A percentile compares a stretch with the other conserved stretches of the same genome.
phyloP scores from a whole-genome alignment of 2,797 vertebrate species.

The Sebastes hopkinsi region DNA sequence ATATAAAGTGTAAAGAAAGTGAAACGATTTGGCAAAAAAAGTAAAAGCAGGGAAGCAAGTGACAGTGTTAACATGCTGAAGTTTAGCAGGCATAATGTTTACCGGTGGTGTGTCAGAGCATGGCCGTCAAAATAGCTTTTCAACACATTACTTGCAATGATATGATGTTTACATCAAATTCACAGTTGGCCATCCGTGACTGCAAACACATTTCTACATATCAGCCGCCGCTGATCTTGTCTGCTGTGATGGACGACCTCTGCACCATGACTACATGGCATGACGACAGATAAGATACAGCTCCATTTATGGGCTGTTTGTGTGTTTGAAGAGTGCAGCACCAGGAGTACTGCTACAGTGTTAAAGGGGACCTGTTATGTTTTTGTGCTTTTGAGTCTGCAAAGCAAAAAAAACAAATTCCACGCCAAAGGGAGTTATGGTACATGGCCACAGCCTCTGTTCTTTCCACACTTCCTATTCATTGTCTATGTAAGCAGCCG shows the following conservation, averaged over 20 bases:
- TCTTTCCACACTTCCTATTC: accelerated
- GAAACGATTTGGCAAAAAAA: neutral
- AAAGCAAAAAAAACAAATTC: neutral
- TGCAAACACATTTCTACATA: slow-evolving; percentile 7
- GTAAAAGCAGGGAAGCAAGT: neutral
- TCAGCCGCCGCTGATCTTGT: slow-evolving; percentile 12
- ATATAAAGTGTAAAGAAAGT: neutral
- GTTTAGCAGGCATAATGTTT: neutral
- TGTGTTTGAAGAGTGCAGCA: neutral
- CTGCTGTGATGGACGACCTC: slow-evolving; percentile 18
- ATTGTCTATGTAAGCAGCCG: accelerated
- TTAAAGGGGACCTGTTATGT: neutral
- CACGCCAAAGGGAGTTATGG: no score
- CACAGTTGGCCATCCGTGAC: slow-evolving; percentile 3
- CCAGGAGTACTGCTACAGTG: neutral
- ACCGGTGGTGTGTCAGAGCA: neutral
- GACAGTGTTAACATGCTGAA: neutral
- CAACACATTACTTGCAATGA: neutral
- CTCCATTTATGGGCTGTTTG: neutral
- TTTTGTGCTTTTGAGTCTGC: neutral
- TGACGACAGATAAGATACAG: neutral
- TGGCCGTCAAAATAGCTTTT: neutral
- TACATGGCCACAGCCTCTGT: no score
- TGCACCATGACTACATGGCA: neutral
- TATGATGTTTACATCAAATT: slow-evolving; percentile 3